Evolutionary conservation across 2,797 vertebrate species (phyloP), one percentile per base, ranked within the genome.

Genomic region (Cuculus canorus): DNA sequence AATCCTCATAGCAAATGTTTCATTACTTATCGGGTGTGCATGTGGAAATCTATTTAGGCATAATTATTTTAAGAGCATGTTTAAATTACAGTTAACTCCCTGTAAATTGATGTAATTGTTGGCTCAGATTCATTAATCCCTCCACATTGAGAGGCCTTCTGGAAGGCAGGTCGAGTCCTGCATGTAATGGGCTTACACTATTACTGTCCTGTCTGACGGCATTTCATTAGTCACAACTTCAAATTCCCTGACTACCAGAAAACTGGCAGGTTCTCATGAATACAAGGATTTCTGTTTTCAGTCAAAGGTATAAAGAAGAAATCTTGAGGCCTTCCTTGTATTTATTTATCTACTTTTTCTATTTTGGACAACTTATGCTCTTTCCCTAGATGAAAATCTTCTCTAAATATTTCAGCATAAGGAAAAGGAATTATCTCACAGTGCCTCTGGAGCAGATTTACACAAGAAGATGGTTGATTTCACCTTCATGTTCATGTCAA

Each of bases 31-130:
- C 0, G 0, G 15, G 28, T 61, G 45, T 61, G 50, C 65, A 64
- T 28, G 30, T 69, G 57, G 54, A 92, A 90, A 94, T 76, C 71
- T 68, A 63, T 45, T 83, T 71, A 90, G 43, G 52, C 50, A 37
- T 75, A 91, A 96, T 94, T 90, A 68, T 77, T 81, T 87, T 83
- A 77, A 91, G 35, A 92, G 39, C 3, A 2, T 68, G 50, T 73
- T 94, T 77, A 94, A 96, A 92, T 86, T 94, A 92, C 54, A 86
- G 65, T 53, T 86, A 93, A 91, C 37, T 88, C 43, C 60, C 53
- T 90, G 53, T 85, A 82, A 92, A 92, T 60, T 78, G 87, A 91
- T 86, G 70, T 41, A 86, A 70, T 90, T 93, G 90, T 47, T 70
- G 66, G 43, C 82, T 88, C 33, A 61, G 78, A 83, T 56, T 87